phyloP scores from a whole-genome alignment of 1,140 invertebrate genomes.

The Orius insidiosus region DNA sequence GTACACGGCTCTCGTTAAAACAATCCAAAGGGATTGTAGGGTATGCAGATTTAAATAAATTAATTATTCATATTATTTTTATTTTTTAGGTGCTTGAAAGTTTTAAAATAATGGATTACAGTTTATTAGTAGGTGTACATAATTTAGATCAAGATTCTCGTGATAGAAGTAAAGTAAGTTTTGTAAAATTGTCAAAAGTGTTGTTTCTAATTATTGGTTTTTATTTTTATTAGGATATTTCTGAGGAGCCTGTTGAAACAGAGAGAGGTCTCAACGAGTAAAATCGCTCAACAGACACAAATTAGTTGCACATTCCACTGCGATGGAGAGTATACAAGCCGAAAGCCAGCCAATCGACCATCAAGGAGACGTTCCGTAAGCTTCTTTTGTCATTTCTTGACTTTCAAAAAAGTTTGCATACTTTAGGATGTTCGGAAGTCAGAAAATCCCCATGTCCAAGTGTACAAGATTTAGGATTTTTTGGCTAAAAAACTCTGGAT shows the following conservation, averaged over 20 bases:
- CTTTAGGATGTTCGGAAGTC: no score
- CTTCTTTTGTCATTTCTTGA: no score
- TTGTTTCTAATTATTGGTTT: background rate
- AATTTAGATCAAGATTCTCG: conserved; percentile 74
- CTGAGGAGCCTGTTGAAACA: background rate
- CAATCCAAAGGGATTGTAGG: conserved; percentile 88
- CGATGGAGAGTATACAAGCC: conserved; percentile 94
- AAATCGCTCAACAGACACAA: conserved; percentile 77
- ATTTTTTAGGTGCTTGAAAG: conserved; percentile 61
- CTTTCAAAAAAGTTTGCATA: no score
- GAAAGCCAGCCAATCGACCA: conserved; percentile 78
- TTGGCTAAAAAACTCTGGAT: no score
- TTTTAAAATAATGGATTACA: conserved; percentile 99
- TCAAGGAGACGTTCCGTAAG: conserved; percentile 91
- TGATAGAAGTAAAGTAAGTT: conserved; percentile 34
- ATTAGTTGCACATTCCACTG: conserved; percentile 86
- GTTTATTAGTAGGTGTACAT: conserved; percentile 85
- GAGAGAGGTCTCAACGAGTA: conserved; percentile 30
- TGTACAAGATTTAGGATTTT: no score
- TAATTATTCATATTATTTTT: conserved; percentile 5
- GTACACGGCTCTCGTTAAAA: conserved; percentile 82
- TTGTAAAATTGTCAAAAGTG: background rate
- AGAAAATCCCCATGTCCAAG: no score
- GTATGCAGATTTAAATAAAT: conserved; percentile 27
- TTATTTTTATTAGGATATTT: background rate